phyloP scores from a whole-genome alignment of 1,140 invertebrate genomes.

The Hermetia illucens region DNA sequence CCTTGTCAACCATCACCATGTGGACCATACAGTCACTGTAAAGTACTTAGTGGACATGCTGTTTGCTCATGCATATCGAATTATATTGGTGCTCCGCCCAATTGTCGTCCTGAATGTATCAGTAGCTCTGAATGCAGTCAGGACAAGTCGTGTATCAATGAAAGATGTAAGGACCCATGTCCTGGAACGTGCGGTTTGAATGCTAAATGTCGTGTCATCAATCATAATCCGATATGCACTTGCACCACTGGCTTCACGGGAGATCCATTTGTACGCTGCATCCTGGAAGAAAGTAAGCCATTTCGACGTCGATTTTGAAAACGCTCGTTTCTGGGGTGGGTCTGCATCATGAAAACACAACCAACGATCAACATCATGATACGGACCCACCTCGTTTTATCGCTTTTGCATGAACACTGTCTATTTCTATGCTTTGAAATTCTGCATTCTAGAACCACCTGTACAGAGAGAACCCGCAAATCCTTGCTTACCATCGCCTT shows the following conservation, averaged over 20 bases:
- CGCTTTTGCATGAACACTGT: too few species aligned
- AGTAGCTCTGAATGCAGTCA: constrained; percentile 58
- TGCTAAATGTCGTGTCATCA: constrained; percentile 56
- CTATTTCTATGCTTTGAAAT: too few species aligned
- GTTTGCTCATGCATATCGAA: constrained; percentile 54
- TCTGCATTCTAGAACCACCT: constrained; percentile 33
- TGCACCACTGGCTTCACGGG: constrained; percentile 51
- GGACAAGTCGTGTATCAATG: constrained; percentile 53
- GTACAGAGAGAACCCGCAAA: constrained; percentile 31
- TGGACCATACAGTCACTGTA: constrained; percentile 55
- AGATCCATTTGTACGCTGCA: constrained; percentile 57
- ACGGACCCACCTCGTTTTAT: too few species aligned
- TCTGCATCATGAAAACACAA: too few species aligned
- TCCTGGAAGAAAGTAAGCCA: constrained; percentile 42
- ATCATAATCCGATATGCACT: constrained; percentile 63
- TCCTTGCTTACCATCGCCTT: constrained; percentile 62
- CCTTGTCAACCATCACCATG: constrained; percentile 54
- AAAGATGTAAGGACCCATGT: constrained; percentile 64
- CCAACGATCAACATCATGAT: too few species aligned
- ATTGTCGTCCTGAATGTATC: constrained; percentile 59
- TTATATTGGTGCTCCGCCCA: constrained; percentile 53
- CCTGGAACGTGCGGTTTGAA: constrained; percentile 55
- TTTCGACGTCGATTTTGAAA: too few species aligned
- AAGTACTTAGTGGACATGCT: constrained; percentile 43
- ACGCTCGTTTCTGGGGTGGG: too few species aligned